These are phyloP conservation scores for Aptenodytes patagonicus DNA, from an alignment of 2,113 vertebrate genomes.

Conservation along the genomic window DNA sequence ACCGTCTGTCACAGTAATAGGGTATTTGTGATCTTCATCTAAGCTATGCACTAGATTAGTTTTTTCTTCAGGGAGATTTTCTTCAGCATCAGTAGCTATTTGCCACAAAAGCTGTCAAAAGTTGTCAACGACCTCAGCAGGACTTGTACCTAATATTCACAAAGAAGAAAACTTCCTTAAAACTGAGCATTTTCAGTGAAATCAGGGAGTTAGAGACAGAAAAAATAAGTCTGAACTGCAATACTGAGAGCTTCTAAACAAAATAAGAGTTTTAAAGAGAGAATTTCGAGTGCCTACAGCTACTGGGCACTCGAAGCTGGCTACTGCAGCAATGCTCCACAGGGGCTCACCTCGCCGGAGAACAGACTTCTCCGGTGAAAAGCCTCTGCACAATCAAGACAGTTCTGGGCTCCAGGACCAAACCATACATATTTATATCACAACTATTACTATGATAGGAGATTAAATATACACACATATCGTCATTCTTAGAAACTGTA, in stretches of 20 bases:
- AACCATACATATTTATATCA: neutral
- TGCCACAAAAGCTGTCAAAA: neutral
- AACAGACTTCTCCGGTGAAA: neutral
- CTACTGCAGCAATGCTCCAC: neutral
- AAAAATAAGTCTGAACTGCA: neutral
- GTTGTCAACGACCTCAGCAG: neutral
- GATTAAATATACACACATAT: neutral
- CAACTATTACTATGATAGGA: neutral
- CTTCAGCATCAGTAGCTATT: neutral
- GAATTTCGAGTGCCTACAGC: neutral
- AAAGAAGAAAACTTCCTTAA: neutral
- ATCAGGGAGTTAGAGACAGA: neutral
- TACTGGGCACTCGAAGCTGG: neutral
- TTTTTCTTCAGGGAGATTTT: neutral
- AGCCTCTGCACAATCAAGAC: rapidly evolving
- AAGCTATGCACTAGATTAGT: neutral
- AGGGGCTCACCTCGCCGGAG: neutral
- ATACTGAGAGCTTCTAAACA: neutral
- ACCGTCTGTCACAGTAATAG: neutral
- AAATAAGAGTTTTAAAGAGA: neutral
- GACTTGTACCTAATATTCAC: neutral
- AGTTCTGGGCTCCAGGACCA: neutral
- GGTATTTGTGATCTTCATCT: neutral
- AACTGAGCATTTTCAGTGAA: neutral
- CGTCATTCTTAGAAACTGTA: neutral